Evolutionary conservation across 1,140 invertebrate species (phyloP).

Genomic region (Drosophila fuyamai): DNA sequence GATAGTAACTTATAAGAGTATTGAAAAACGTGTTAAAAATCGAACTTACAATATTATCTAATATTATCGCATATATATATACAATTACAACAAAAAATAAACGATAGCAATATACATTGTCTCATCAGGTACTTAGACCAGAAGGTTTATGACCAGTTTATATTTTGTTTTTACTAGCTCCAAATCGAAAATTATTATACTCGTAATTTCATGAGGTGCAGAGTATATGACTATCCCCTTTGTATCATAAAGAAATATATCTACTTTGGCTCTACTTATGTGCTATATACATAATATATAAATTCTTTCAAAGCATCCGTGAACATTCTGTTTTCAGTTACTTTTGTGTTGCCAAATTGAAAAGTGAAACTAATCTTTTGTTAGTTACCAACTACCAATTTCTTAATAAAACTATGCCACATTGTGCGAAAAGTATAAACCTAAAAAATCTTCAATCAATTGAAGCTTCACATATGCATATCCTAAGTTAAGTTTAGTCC

Average conservation of each 20-base stretch:
- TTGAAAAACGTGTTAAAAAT: constrained; percentile 41
- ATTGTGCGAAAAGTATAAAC: constrained; percentile 13
- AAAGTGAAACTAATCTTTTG: constrained; percentile 18
- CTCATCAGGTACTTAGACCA: constrained; percentile 25
- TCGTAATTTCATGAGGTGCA: constrained; percentile 19
- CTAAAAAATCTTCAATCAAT: constrained; percentile 25
- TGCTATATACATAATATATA: constrained; percentile 27
- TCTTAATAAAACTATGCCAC: constrained; percentile 29
- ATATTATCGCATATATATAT: constrained; percentile 50
- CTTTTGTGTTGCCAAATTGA: constrained; percentile 29
- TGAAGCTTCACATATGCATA: constrained; percentile 42
- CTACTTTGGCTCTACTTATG: constrained; percentile 20
- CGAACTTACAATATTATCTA: constrained; percentile 47
- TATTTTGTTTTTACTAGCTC: constrained; percentile 23
- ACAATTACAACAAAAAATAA: constrained; percentile 16
- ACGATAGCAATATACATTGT: constrained; percentile 53
- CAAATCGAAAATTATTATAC: constrained; percentile 5
- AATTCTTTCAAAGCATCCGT: constrained; percentile 8
- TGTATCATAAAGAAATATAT: constrained; percentile 2
- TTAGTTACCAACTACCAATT: constrained; percentile 11
- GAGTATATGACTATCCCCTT: constrained; percentile 9
- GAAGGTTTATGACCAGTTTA: constrained; percentile 20
- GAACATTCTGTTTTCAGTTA: constrained; percentile 9
- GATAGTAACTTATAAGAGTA: constrained; percentile 44
- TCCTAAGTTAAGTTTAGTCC: constrained; percentile 55